Percentiles rank a stretch among this genome's conserved stretches.
Conservation (phyloP, 1,140 invertebrate genomes). For the Anastrepha ludens region DNA sequence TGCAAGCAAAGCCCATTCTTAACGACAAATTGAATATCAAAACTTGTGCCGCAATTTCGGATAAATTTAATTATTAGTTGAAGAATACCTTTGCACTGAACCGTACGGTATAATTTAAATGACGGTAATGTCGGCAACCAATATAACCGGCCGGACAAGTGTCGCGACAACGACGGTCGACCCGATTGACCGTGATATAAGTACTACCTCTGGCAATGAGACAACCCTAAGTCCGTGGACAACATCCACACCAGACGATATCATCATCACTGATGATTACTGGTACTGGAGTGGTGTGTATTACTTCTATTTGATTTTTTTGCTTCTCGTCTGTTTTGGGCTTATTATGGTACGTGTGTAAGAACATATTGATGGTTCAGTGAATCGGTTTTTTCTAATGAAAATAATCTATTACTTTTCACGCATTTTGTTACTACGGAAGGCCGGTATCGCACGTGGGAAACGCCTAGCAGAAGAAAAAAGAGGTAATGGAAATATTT, state of each 20-base stretch:
- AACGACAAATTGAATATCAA: not conserved
- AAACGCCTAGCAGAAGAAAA: not conserved
- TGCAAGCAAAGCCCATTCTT: not conserved
- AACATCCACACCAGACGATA: not conserved
- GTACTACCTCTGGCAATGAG: not conserved
- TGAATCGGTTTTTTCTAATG: not conserved
- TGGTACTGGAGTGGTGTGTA: not conserved
- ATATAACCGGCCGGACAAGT: not conserved
- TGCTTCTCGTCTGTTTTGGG: not conserved
- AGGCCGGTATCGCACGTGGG: not conserved
- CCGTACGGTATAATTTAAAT: not conserved
- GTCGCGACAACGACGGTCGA: not conserved
- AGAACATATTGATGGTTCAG: not conserved
- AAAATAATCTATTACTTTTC: not conserved
- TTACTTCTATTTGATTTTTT: not conserved
- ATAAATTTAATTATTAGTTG: not conserved
- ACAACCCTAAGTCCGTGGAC: not conserved
- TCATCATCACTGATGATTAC: not conserved
- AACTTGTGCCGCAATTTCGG: not conserved
- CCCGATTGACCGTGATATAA: too few species aligned
- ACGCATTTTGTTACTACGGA: not conserved
- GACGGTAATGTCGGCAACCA: constrained; percentile 15
- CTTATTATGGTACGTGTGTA: not conserved
- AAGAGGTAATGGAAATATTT: not conserved
- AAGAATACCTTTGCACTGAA: not conserved